These are phyloP conservation scores for Oligia fasciuncula DNA, from an alignment of 2,888 invertebrate genomes.

Conservation along the genomic window DNA sequence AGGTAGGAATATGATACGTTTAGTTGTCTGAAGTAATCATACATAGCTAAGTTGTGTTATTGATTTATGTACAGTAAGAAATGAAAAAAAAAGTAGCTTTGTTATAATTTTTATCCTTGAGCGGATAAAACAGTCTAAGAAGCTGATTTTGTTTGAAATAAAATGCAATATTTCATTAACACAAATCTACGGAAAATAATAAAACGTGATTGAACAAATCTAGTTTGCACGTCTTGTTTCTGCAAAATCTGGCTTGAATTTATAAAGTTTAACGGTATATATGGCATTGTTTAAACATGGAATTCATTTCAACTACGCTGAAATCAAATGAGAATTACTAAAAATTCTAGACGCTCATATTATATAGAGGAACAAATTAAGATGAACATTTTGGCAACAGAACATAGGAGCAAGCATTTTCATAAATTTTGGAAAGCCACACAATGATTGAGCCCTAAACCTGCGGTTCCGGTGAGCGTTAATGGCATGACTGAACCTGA, in stretches of 20 bases:
- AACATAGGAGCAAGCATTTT: too few species aligned
- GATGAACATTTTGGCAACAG: too few species aligned
- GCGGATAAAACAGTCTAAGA: accelerated
- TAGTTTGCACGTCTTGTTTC: conserved; percentile 23
- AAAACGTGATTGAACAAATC: conserved; percentile 17
- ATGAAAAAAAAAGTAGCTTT: too few species aligned
- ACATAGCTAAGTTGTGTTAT: not conserved
- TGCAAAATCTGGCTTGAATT: not conserved
- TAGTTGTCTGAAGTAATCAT: conserved; percentile 22
- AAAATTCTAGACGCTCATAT: not conserved
- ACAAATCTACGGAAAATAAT: not conserved
- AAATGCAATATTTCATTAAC: not conserved
- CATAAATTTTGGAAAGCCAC: too few species aligned
- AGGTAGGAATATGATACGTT: conserved; percentile 39
- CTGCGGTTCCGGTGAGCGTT: too few species aligned
- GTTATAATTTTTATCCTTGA: accelerated
- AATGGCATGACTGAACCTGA: too few species aligned
- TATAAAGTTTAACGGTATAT: not conserved
- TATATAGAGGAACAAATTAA: too few species aligned
- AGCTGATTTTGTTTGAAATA: not conserved
- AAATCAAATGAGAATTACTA: accelerated
- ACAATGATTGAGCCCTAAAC: too few species aligned
- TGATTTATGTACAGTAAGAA: not conserved
- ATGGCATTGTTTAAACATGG: not conserved
- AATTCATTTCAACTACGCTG: not conserved